Base-by-base conservation (phyloP, 2,888 invertebrate species). In the Andrena dorsata region DNA sequence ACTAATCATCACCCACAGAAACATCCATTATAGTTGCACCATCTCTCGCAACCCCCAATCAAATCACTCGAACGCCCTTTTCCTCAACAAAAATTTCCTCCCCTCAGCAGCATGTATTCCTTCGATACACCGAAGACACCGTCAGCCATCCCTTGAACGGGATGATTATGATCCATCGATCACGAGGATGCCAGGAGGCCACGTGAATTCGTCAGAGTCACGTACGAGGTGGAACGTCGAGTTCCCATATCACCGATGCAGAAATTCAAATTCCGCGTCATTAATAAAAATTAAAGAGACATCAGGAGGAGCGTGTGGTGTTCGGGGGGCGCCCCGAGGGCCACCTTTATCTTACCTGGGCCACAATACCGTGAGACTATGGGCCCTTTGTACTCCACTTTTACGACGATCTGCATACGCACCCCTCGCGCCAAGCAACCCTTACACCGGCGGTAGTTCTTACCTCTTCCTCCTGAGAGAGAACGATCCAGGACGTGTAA, bases 221-320 rank as follows among this genome's bases (percentile, higher is more conserved):
- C 92, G 92, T 92, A 87, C 84, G 66, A 69, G 80, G 63, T 69
- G 47, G 79, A 30, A 23, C 72, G 56, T 69, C 75, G 76, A 73
- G 93, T 93, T 93, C 93, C 93, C 93, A 93, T 93, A 93, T 93
- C 93, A 93, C 90, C 86, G 90, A 93, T 93, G 93, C 93, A 93
- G 90, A 93, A 93, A 93, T 93, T 93, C 92, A 93, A 93, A 93
- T 93, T 91, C 89, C 80, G 80, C 77, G 93, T 93, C 93, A 93
- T 93, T 93, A 93, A 93, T 93, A 93, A 93, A 93, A 93, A 93
- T 93, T 93, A 93, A 93, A 93, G 93, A 93, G 93, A 93, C 93
- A 93, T 93, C 93, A 92, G 89, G 80, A 58, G 65, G 69, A 79
- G 70, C 80, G 85, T 76, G 71, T 87, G 89, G 89, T 87, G 49